Percentiles rank a stretch among this genome's conserved stretches.
phyloP scores from a whole-genome alignment of 2,797 vertebrate genomes.

The Melanotaenia maccullochi region DNA sequence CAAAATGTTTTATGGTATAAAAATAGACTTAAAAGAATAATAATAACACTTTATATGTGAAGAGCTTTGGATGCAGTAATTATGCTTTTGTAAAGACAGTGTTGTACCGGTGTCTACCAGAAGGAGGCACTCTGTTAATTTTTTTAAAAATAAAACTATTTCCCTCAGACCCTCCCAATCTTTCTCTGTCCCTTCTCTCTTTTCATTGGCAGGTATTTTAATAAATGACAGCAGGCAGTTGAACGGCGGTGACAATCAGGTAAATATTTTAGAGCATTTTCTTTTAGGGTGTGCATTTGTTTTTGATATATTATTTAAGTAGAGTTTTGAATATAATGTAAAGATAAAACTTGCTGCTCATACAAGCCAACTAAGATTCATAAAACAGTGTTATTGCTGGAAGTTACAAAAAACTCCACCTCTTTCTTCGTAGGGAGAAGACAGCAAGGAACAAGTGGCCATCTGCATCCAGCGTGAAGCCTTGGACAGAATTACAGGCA shows the following conservation, averaged over 20 bases:
- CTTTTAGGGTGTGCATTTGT: neutral
- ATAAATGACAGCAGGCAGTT: slow-evolving; percentile 63
- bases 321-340: neutral
- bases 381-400: neutral
- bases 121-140: slow-evolving; percentile 35
- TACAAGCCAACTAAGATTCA: neutral
- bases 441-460: slow-evolving; percentile 76
- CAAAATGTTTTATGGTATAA: neutral
- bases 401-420: slow-evolving; percentile 8
- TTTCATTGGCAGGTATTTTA: slow-evolving; percentile 42
- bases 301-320: neutral
- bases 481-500: slow-evolving; percentile 54
- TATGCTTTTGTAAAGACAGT: neutral
- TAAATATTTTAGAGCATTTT: slow-evolving; percentile 33
- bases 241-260: slow-evolving; percentile 60
- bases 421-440: slow-evolving; percentile 63
- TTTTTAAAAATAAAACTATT: neutral
- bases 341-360: neutral
- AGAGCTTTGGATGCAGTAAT: neutral
- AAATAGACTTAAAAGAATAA: neutral
- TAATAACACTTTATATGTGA: neutral
- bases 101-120: slow-evolving; percentile 30
- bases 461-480: slow-evolving; percentile 67
- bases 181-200: slow-evolving; percentile 13
- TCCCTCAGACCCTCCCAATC: slow-evolving; percentile 18